Conservation (phyloP, 2,113 vertebrate species). For the Ornithorhynchus anatinus region DNA sequence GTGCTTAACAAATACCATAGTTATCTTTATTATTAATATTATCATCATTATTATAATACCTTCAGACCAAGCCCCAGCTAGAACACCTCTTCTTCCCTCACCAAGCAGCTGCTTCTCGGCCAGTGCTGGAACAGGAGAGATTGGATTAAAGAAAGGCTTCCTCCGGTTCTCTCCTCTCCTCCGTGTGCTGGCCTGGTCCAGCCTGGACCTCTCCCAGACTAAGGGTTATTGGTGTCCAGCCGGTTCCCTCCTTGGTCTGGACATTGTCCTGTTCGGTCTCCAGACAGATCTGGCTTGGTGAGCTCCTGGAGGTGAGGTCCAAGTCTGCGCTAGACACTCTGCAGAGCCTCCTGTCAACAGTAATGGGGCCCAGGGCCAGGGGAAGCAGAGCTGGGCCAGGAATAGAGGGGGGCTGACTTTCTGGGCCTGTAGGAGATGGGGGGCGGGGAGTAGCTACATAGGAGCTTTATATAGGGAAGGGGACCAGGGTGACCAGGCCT, state of each 20-base stretch:
- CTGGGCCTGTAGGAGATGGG: no score
- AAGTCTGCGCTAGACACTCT: neutral
- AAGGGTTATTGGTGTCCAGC: no score
- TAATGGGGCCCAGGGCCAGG: constrained; percentile 5
- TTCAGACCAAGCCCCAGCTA: neutral
- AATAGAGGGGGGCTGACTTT: no score
- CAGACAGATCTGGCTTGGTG: constrained; percentile 32
- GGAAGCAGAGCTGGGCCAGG: neutral
- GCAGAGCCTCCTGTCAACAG: neutral
- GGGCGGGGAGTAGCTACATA: no score
- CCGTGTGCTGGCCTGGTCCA: neutral
- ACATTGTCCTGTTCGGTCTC: neutral
- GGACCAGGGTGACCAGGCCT: no score
- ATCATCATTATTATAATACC: no score
- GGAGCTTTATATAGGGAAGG: no score
- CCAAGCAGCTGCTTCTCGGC: neutral
- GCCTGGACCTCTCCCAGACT: neutral
- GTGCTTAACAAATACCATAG: no score
- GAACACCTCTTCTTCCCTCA: neutral
- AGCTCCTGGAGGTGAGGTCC: neutral
- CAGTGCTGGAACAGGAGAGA: neutral
- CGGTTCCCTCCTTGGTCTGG: accelerated
- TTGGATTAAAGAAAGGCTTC: neutral
- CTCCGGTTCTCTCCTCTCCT: neutral
- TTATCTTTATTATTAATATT: no score